phyloP scores from a whole-genome alignment of 2,888 invertebrate genomes.

The Dascillus cervinus region DNA sequence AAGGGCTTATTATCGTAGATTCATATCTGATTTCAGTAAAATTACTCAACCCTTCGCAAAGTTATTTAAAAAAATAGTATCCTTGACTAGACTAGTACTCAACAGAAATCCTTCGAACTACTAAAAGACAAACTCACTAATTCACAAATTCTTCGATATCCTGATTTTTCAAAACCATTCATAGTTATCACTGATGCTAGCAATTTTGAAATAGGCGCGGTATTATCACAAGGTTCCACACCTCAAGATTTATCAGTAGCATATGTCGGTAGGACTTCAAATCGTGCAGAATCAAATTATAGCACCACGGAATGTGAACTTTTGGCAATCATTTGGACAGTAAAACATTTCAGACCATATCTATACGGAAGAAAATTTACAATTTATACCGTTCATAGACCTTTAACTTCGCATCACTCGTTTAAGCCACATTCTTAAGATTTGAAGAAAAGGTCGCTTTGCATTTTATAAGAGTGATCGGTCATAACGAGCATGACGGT shows the following conservation, averaged over 20 bases:
- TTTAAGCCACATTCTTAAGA: too few species aligned
- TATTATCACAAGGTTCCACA: background rate
- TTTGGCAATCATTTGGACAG: background rate
- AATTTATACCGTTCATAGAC: background rate
- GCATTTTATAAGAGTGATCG: too few species aligned
- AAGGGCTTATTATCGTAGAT: too few species aligned
- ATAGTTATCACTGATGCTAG: constrained; percentile 9
- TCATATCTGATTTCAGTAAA: too few species aligned
- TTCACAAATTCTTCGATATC: constrained; percentile 9
- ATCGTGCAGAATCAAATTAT: constrained; percentile 7
- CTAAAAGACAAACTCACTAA: constrained; percentile 4
- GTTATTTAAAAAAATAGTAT: too few species aligned
- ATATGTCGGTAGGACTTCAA: constrained; percentile 7
- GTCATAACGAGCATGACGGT: too few species aligned
- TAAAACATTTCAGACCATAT: constrained; percentile 1
- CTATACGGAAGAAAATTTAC: background rate
- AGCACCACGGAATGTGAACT: constrained; percentile 2
- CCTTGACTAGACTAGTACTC: too few species aligned
- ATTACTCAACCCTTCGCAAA: too few species aligned
- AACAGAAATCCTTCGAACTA: constrained; percentile 7
- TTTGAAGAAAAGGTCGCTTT: too few species aligned
- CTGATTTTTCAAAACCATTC: constrained; percentile 10
- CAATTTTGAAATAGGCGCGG: background rate
- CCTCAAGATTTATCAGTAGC: too few species aligned
- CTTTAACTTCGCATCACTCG: too few species aligned